phyloP scores from a whole-genome alignment of 2,888 invertebrate genomes.

The Tuta absoluta region DNA sequence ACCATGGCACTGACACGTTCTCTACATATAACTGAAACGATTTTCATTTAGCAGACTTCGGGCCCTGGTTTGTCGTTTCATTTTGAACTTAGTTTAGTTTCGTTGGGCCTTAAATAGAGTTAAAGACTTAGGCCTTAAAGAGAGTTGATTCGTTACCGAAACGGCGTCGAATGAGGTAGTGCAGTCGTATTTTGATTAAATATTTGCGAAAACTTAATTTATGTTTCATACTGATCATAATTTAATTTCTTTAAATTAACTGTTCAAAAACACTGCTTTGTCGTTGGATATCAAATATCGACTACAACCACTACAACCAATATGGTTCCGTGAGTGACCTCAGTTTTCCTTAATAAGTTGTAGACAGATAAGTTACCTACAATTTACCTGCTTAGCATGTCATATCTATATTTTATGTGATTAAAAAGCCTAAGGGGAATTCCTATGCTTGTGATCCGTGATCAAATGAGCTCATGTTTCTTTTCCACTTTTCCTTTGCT shows the following conservation, averaged over 20 bases:
- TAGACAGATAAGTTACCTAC: neutral
- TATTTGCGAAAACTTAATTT: neutral
- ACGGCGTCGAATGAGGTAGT: neutral
- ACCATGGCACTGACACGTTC: too few species aligned
- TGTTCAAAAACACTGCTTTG: neutral
- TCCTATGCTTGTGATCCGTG: neutral
- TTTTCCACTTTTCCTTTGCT: neutral
- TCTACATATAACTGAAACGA: too few species aligned
- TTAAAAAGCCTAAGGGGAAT: neutral
- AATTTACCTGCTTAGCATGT: constrained; percentile 4
- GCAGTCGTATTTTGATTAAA: neutral
- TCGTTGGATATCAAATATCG: neutral
- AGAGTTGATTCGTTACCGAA: neutral
- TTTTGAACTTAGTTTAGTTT: too few species aligned
- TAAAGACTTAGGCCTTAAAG: neutral
- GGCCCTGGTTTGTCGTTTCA: too few species aligned
- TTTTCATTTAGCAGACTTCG: too few species aligned
- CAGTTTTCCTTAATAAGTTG: constrained; percentile 6
- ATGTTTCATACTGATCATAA: neutral
- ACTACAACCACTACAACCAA: neutral
- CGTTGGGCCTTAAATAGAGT: too few species aligned
- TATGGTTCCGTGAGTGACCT: neutral
- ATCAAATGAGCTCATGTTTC: neutral
- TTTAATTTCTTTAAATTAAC: neutral
- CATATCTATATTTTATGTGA: neutral